Evolutionary conservation across 2,888 invertebrate genomes (phyloP).

Genomic region (Bruchidius siliquastri): DNA sequence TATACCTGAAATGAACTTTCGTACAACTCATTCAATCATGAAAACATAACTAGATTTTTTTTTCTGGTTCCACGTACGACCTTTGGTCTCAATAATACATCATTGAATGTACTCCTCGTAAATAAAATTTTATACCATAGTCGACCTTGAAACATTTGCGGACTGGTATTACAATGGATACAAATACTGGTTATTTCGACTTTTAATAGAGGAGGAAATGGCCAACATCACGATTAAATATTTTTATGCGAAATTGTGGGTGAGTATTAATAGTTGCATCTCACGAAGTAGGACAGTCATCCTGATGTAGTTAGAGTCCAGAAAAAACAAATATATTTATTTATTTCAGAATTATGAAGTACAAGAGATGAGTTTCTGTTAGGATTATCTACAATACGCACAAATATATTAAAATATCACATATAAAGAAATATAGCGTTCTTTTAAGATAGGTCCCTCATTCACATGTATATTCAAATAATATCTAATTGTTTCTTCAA

Average conservation of each 20-base stretch:
- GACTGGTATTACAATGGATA: not conserved
- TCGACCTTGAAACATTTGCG: not conserved
- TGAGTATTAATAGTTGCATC: not conserved
- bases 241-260: conserved; percentile 15
- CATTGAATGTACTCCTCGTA: not conserved
- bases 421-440: too few relatives aligned
- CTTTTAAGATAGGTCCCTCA: too few relatives aligned
- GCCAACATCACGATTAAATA: conserved; percentile 21
- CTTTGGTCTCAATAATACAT: not conserved
- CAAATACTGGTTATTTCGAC: not conserved
- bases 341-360: too few relatives aligned
- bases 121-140: not conserved
- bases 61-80: not conserved
- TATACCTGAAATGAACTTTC: not conserved
- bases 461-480: too few relatives aligned
- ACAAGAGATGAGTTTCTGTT: too few relatives aligned
- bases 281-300: not conserved
- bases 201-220: conserved; percentile 22
- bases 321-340: too few relatives aligned
- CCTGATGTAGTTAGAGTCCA: not conserved
- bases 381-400: too few relatives aligned
- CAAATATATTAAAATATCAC: too few relatives aligned
- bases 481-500: too few relatives aligned
- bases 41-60: not conserved
- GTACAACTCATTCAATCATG: not conserved